These are phyloP conservation scores for Cairina moschata DNA, from an alignment of 2,113 vertebrate species.

Conservation along the genomic window DNA sequence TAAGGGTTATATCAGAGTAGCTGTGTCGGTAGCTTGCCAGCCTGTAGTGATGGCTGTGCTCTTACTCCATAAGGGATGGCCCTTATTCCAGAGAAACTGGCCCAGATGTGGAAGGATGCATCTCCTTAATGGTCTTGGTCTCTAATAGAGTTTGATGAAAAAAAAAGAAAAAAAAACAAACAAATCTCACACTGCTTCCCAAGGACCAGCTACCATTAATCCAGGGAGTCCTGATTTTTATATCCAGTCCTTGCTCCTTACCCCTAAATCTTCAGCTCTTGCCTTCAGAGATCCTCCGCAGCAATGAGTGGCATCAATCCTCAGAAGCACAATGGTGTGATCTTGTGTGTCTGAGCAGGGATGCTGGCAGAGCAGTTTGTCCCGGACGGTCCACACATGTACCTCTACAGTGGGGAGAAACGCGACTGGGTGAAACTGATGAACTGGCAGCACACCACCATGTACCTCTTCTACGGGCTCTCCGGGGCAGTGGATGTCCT, in stretches of 20 bases:
- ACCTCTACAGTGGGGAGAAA: conserved; percentile 73
- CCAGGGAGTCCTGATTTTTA: not conserved
- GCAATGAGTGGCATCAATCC: not conserved
- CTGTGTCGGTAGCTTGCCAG: not conserved
- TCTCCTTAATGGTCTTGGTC: not conserved
- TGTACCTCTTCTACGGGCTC: conserved; percentile 94
- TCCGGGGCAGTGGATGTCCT: conserved; percentile 81
- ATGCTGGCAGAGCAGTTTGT: conserved; percentile 96
- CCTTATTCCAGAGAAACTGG: not conserved
- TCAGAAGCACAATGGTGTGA: not conserved
- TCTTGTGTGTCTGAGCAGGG: conserved; percentile 72
- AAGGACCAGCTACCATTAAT: not conserved
- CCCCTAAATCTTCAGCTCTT: not conserved
- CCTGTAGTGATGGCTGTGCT: too few relatives aligned
- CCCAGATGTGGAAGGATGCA: not conserved
- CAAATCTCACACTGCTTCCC: not conserved
- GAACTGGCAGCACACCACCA: conserved; percentile 98
- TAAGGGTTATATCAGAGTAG: conserved; percentile 65
- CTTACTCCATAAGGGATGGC: too few relatives aligned
- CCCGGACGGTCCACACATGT: conserved; percentile 88
- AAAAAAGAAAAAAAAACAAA: not conserved
- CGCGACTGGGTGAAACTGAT: conserved; percentile 89
- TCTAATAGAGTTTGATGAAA: not conserved
- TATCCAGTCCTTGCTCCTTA: not conserved
- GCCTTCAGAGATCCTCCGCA: not conserved